Base-by-base conservation (phyloP, 2,888 invertebrate genomes). In the Protophormia terraenovae region DNA sequence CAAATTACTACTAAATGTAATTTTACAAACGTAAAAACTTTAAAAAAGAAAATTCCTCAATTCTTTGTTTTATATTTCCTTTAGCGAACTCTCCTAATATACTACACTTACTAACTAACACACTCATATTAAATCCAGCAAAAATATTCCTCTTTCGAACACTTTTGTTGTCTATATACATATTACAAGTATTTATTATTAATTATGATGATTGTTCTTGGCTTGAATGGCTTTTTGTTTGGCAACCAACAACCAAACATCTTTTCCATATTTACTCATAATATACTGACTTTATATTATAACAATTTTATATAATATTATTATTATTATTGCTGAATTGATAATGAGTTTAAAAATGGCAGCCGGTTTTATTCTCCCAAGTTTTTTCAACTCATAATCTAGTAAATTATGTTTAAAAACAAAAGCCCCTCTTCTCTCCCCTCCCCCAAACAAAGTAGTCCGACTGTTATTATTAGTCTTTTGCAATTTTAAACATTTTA, bases 301-400 rank as follows among this genome's bases (percentile, higher is more conserved):
- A 71, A 81, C 60, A 77, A 80, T 84, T 77, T 82, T 38, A 82
- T 75, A 82, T n/a, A n/a, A n/a, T n/a, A n/a, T n/a, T n/a, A n/a
- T 85, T 82, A 84, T 84, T 84, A 71, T 50, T 69, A 76, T 85
- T 79, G 71, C 72, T 79, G 85, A 85, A 85, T 85, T 85, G 85
- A 82, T 85, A 82, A 82, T 85, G 78, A 85, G 78, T 85, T 83
- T 32, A 27, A 47, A 69, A 76, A 82, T 71, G 64, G 62, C 55
- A 82, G 82, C 73, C 38, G 50, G 55, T 66, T 41, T 76, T n/a
- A n/a, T 58, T 27, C 69, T 53, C 38, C 45, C 50, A 47, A 19
- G 69, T 50, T 50, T 62, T 69, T 50, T 38, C 75, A 55, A 32
- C 55, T 55, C 62, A 62, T 82, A 53, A 71, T 53, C 32, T 19